Conservation (phyloP, 1,140 invertebrate species). For the Pomacea maculata region DNA sequence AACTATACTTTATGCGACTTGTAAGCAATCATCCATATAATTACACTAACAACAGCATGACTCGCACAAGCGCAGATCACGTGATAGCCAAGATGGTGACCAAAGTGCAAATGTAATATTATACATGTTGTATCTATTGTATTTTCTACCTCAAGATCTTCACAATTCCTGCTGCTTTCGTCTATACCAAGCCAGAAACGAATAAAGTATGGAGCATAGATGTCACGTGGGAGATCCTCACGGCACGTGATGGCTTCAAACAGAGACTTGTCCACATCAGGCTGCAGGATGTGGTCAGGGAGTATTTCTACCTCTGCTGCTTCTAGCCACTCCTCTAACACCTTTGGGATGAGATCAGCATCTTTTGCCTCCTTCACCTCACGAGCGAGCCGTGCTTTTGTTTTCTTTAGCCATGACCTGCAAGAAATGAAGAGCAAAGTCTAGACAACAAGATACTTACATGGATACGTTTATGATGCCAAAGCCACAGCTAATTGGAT, state of each 20-base stretch:
- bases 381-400: not conserved
- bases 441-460: not conserved
- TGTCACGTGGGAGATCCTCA: not conserved
- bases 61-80: too few species aligned
- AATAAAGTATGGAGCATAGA: not conserved
- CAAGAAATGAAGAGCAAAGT: not conserved
- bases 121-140: not conserved
- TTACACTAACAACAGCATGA: too few species aligned
- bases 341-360: not conserved
- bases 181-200: conserved; percentile 4
- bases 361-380: not conserved
- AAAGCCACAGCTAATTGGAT: not conserved
- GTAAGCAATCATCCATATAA: too few species aligned
- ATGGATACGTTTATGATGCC: not conserved
- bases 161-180: not conserved
- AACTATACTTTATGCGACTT: too few species aligned
- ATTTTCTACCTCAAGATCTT: not conserved
- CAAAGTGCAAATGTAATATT: not conserved
- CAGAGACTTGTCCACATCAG: not conserved
- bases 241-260: not conserved
- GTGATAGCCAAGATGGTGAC: too few species aligned
- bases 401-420: conserved; percentile 2
- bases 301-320: not conserved
- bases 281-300: conserved; percentile 2
- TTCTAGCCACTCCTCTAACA: not conserved